Percentiles rank a stretch among this genome's conserved stretches.
phyloP scores from a whole-genome alignment of 2,113 vertebrate species.

The Cynopterus brachyotis region DNA sequence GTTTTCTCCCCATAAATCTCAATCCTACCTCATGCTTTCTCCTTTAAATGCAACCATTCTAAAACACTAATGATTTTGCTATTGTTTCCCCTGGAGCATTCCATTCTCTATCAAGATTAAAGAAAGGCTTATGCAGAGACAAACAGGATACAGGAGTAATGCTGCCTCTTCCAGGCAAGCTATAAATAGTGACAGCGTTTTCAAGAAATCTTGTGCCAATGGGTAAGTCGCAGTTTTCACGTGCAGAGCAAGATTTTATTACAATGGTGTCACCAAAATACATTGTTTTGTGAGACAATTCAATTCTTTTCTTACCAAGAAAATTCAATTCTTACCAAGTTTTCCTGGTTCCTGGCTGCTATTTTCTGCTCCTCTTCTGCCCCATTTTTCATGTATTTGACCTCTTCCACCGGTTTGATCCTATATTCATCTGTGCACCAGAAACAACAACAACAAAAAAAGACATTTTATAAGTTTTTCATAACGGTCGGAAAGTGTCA shows the following conservation, averaged over 20 bases:
- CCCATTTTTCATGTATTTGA: slow-evolving; percentile 91
- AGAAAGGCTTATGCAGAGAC: slow-evolving; percentile 72
- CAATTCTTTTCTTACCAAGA: slow-evolving; percentile 81
- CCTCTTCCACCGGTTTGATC: slow-evolving; percentile 97
- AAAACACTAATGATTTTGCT: slow-evolving; percentile 16
- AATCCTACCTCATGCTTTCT: background rate
- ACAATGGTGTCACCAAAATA: slow-evolving; percentile 63
- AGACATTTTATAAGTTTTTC: slow-evolving; percentile 62
- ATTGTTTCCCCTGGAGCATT: background rate
- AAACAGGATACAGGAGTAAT: slow-evolving; percentile 67
- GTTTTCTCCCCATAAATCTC: background rate
- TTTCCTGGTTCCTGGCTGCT: slow-evolving; percentile 89
- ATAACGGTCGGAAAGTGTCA: slow-evolving; percentile 20
- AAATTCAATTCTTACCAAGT: slow-evolving; percentile 84
- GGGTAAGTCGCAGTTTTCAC: background rate
- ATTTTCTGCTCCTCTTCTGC: slow-evolving; percentile 89
- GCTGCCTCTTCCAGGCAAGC: slow-evolving; percentile 59
- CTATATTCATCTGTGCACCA: slow-evolving; percentile 94
- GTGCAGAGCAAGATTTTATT: slow-evolving; percentile 49
- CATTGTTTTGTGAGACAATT: slow-evolving; percentile 75
- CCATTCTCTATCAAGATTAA: slow-evolving; percentile 62
- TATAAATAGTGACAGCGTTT: slow-evolving; percentile 59
- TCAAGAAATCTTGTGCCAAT: slow-evolving; percentile 59
- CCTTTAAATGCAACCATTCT: slow-evolving; percentile 5
- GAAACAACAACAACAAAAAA: slow-evolving; percentile 55